Evolutionary conservation across 2,888 invertebrate genomes (phyloP), one percentile per base, ranked within the genome.

Genomic region (Diadegma fenestrale): DNA sequence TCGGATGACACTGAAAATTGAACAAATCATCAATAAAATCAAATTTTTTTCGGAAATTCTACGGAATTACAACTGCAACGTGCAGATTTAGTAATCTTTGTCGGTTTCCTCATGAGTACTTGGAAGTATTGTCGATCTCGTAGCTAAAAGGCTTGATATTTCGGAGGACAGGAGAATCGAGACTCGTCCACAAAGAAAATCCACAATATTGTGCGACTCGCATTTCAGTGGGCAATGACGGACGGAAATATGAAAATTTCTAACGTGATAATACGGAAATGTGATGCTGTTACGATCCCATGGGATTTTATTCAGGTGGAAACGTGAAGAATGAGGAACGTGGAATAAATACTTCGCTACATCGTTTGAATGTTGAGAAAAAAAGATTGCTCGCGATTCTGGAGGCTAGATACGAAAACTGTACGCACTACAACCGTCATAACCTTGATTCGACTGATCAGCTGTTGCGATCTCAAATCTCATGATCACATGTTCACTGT

Each of bases 381-480:
- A 79, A 79, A 37, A 8, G n/a, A 61, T 76, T 48, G 48, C 14
- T 66, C 26, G 7, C 26, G 26, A 61, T 8, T 30, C 41, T 58
- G 10, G 30, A 22, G 33, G 30, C 45, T 48, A 14, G n/a, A n/a
- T 41, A 48, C 12, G 22, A 54, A 14, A 4, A 54, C 54, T 54
- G 22, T 54, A 26, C 58, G 26, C 26, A 48, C 14, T 4, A 48
- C 45, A 58, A 22, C 58, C 26, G 63, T 19, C 41, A 33, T 8
- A 54, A 30, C 82, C 71, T 76, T 77, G 69, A 30, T 37, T 71
- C 26, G 43, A 76, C 51, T 48, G 71, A 58, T 82, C 82, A 82
- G 82, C 82, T 82, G 82, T 72, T 77, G 63, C 48, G 12, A 79
- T 61, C 51, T 69, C 76, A 30, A 54, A 17, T 69, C 58, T 80